Evolutionary conservation across 2,113 vertebrate species (phyloP).

Genomic region (Microcebus ravelobensis): DNA sequence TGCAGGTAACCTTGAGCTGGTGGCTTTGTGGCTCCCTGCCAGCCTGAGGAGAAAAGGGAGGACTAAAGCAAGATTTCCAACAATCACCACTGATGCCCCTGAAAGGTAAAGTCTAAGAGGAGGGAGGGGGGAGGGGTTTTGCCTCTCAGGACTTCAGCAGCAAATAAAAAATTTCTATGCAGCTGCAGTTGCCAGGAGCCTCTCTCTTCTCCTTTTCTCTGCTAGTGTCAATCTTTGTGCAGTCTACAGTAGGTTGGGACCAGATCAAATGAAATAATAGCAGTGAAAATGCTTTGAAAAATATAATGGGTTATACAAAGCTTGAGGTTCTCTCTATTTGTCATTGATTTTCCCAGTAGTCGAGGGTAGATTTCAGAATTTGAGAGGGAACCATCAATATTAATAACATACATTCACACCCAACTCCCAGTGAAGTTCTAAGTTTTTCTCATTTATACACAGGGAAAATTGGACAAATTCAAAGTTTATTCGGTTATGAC

Average conservation of each 20-base stretch:
- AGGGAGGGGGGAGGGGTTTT: neutral
- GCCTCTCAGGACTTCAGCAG: neutral
- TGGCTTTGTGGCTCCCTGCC: neutral
- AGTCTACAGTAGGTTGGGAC: neutral
- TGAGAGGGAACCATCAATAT: constrained; percentile 37
- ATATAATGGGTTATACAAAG: neutral
- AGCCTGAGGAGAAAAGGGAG: neutral
- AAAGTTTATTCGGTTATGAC: neutral
- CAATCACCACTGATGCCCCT: neutral
- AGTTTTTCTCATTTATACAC: neutral
- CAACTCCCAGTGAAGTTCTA: neutral
- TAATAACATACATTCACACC: neutral
- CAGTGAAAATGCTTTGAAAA: constrained; percentile 16
- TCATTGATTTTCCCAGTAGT: constrained; percentile 22
- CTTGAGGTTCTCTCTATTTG: neutral
- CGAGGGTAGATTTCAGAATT: neutral
- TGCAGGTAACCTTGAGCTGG: neutral
- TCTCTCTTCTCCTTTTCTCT: neutral
- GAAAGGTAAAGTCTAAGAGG: neutral
- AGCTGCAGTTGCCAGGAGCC: neutral
- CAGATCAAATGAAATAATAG: constrained; percentile 10
- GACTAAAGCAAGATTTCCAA: neutral
- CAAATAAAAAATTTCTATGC: neutral
- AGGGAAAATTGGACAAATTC: neutral
- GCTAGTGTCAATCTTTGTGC: neutral